These are phyloP conservation scores for Muscidifurax raptorellus DNA, from an alignment of 1,140 invertebrate species.

Conservation along the genomic window DNA sequence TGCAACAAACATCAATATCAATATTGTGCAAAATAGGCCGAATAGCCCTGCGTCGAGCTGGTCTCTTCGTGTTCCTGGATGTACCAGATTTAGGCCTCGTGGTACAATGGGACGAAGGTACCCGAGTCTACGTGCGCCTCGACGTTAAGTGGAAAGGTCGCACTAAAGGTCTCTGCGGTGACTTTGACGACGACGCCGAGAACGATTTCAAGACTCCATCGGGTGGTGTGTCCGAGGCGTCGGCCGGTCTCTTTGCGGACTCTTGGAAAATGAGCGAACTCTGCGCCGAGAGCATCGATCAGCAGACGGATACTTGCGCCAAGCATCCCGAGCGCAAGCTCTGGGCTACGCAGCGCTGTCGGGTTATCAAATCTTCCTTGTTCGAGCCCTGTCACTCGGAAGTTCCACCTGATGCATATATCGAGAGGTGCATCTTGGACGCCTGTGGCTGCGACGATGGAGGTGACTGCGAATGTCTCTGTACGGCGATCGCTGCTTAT, in stretches of 20 bases:
- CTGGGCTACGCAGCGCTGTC: constrained; percentile 87
- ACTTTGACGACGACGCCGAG: constrained; percentile 88
- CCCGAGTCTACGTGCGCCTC: constrained; percentile 86
- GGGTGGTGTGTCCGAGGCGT: constrained; percentile 83
- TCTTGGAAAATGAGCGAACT: constrained; percentile 89
- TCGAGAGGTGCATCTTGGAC: constrained; percentile 86
- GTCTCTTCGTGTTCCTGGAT: constrained; percentile 87
- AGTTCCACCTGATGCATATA: constrained; percentile 82
- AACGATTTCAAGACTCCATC: constrained; percentile 92
- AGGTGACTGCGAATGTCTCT: constrained; percentile 92
- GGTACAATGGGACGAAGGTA: constrained; percentile 89
- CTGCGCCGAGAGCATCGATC: constrained; percentile 78
- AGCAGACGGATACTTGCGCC: constrained; percentile 81
- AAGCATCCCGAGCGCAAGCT: constrained; percentile 83
- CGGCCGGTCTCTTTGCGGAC: constrained; percentile 86
- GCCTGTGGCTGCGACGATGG: constrained; percentile 91
- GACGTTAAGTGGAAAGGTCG: constrained; percentile 84
- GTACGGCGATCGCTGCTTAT: constrained; percentile 90
- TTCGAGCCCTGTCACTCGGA: constrained; percentile 88
- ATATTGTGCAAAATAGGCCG: constrained; percentile 47
- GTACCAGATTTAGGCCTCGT: constrained; percentile 85
- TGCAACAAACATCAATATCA: too few species aligned
- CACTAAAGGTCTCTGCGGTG: constrained; percentile 91
- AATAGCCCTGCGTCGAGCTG: constrained; percentile 78
- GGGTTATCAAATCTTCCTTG: constrained; percentile 82